Evolutionary conservation across 2,888 invertebrate genomes (phyloP), one percentile per base, ranked within the genome.

Genomic region (Aleiodes alternator): DNA sequence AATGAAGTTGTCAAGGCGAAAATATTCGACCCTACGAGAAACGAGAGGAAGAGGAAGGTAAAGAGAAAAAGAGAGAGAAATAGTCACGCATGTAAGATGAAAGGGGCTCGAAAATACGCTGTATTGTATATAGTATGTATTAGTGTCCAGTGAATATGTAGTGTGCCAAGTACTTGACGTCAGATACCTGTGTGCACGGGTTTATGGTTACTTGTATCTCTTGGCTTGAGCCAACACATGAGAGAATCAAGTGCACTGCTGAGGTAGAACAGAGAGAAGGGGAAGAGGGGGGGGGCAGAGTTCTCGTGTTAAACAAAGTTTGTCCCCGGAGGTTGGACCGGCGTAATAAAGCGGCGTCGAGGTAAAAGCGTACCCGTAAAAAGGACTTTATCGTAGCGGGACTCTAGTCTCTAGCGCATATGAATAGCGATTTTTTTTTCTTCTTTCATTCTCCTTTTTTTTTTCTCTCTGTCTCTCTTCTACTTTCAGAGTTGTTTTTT

Each of bases 291-390:
- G 29, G 11, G 23, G 14, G 48, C 23, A 29, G 73, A 76, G 77
- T 76, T 79, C 72, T 79, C 72, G 77, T 73, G 76, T 78, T 78
- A 76, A 78, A 79, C 76, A 76, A 80, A 80, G 74, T 79, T 79
- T 76, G 72, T 75, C 72, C 76, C 76, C 51, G 61, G 68, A 55
- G 72, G 69, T 76, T 16, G 14, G 76, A 74, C 69, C 75, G 76
- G 9, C 59, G 77, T 78, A 78, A 79, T 80, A 80, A 80, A 80
- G 77, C 80, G 78, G 77, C 76, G 80, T 78, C 75, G 76, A 72
- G 76, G 77, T 77, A 79, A 80, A 80, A 75, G 79, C 75, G 31
- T 61, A 61, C 72, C 74, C 77, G 75, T 79, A 80, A 79, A 80
- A 78, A 78, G 77, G 76, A 77, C 72, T 80, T 79, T 79, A 80